Conservation (phyloP, 2,113 vertebrate species). For the Daphoenositta chrysoptera region DNA sequence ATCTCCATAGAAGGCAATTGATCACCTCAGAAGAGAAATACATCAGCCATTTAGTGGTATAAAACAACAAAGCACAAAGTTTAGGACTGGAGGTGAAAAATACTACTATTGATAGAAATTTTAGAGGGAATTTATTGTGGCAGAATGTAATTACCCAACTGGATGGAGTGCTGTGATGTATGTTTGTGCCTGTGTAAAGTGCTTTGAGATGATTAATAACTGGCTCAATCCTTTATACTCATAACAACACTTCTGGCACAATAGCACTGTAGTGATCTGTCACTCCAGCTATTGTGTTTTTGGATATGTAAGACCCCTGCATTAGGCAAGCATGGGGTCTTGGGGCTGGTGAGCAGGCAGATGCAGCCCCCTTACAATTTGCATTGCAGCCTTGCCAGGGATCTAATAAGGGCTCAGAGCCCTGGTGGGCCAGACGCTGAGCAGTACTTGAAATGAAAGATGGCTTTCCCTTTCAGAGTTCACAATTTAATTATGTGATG, state of each 20-base stretch:
- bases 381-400: neutral
- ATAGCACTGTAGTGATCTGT: constrained; percentile 6
- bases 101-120: neutral
- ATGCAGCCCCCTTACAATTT: neutral
- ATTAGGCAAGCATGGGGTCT: neutral
- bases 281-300: neutral
- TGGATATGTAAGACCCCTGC: neutral
- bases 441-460: constrained; percentile 35
- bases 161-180: constrained; percentile 18
- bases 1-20: neutral
- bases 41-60: neutral
- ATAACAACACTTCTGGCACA: constrained; percentile 22
- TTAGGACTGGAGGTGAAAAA: constrained; percentile 19
- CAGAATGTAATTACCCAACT: constrained; percentile 18
- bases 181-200: neutral
- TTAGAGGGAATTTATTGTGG: constrained; percentile 24
- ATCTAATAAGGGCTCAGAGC: neutral
- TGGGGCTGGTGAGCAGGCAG: neutral
- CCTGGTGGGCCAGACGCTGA: neutral
- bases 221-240: neutral
- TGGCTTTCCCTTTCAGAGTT: constrained; percentile 12
- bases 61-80: neutral
- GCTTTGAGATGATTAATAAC: constrained; percentile 45
- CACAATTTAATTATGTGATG: constrained; percentile 49
- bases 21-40: constrained; percentile 11